Conservation (phyloP, 2,797 vertebrate species). For the Bucorvus abyssinicus region DNA sequence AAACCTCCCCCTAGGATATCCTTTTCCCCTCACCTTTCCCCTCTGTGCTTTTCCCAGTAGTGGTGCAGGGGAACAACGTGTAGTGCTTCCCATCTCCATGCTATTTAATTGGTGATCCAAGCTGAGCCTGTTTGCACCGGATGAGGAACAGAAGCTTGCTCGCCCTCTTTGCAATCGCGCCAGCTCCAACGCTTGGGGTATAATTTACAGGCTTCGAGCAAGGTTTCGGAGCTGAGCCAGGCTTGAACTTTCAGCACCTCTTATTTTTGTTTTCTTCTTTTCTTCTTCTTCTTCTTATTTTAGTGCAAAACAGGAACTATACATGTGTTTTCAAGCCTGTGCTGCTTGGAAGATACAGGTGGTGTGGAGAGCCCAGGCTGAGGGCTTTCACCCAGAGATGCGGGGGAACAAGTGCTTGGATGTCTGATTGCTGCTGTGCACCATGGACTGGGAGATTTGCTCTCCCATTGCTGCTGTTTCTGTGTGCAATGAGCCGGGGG, state of each 20-base stretch:
- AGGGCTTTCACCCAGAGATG: accelerated
- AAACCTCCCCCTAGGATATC: not conserved
- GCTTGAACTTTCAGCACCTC: not conserved
- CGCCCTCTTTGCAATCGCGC: accelerated
- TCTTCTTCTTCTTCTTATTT: not conserved
- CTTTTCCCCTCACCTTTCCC: not conserved
- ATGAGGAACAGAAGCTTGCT: not conserved
- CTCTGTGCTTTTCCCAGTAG: not conserved
- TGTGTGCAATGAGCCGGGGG: not conserved
- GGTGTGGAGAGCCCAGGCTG: accelerated
- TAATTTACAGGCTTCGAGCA: not conserved
- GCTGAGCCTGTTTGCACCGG: not conserved
- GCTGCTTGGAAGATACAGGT: accelerated
- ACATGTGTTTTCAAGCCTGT: not conserved
- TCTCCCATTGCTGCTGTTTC: slow-evolving; percentile 9
- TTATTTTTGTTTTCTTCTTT: not conserved
- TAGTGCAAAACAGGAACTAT: accelerated
- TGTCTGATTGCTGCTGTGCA: not conserved
- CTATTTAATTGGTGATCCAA: not conserved
- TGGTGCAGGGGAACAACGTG: not conserved
- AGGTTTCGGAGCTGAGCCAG: not conserved
- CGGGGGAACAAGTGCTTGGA: not conserved
- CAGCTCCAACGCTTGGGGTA: not conserved
- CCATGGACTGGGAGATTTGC: not conserved
- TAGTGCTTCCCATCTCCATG: not conserved